phyloP scores from a whole-genome alignment of 2,888 invertebrate species.

The Trissolcus brochymenae region DNA sequence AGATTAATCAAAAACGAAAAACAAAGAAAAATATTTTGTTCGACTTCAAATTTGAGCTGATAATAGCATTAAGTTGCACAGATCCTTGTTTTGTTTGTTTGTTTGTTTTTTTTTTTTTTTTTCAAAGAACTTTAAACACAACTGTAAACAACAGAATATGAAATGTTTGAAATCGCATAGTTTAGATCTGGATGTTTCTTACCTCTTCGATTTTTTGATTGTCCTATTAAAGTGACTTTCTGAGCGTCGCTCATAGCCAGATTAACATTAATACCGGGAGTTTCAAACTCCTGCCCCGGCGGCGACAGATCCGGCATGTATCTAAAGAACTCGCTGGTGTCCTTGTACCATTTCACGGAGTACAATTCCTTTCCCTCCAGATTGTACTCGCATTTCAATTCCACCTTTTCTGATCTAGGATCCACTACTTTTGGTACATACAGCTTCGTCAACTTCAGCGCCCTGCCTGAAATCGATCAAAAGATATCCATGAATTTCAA shows the following conservation, averaged over 20 bases:
- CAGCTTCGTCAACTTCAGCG: slow-evolving; percentile 63
- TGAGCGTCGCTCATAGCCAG: slow-evolving; percentile 67
- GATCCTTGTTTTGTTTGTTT: too few relatives aligned
- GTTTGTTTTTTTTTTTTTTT: too few relatives aligned
- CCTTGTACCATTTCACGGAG: slow-evolving; percentile 73
- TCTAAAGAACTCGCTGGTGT: slow-evolving; percentile 69
- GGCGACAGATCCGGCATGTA: slow-evolving; percentile 66
- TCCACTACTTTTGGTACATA: slow-evolving; percentile 70
- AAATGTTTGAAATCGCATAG: not conserved
- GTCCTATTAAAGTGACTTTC: slow-evolving; percentile 66
- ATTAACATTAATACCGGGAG: slow-evolving; percentile 65
- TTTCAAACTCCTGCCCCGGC: slow-evolving; percentile 60
- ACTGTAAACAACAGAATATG: too few relatives aligned
- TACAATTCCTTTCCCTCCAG: slow-evolving; percentile 68
- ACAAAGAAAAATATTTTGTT: too few relatives aligned
- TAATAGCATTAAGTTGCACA: too few relatives aligned
- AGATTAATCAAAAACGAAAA: too few relatives aligned
- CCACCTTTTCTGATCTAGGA: slow-evolving; percentile 67
- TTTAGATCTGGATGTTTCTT: not conserved
- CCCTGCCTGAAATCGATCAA: slow-evolving; percentile 60
- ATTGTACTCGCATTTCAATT: slow-evolving; percentile 70
- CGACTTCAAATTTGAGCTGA: too few relatives aligned
- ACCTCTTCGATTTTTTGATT: slow-evolving; percentile 58
- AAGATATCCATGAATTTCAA: too few relatives aligned
- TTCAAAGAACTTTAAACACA: too few relatives aligned